Evolutionary conservation across 2,797 vertebrate genomes (phyloP), one percentile per base, ranked within the genome.

Genomic region (Luscinia megarhynchos): DNA sequence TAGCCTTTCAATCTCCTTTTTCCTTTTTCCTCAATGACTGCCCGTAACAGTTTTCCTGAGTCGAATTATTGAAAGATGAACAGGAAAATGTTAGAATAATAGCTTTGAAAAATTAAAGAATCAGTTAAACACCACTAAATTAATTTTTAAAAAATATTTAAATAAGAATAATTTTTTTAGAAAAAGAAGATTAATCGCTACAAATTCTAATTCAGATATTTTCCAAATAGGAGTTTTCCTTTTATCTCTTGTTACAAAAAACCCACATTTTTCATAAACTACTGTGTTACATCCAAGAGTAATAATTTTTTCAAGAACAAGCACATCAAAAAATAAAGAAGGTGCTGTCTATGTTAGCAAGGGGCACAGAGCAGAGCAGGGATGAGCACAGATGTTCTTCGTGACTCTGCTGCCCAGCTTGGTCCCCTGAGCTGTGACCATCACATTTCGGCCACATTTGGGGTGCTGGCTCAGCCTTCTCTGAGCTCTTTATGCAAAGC

Each of bases 391-490:
- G 15, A 18, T 3, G 16, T 30, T 26, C 18, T 27, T 41, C 9
- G 5, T 68, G 36, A 11, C 36, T 51, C 43, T 3, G 3, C 11
- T 38, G 30, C 10, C n/a, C 8, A 3, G 9, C 32, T 48, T 0
- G 0, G 32, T 36, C 10, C 38, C 3, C 0, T 29, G 46, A 43
- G 29, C 23, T 27, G 34, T 2, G 22, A 21, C 15, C 19, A 21
- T 5, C 10, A 9, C 0, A 4, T 48, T 62, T 16, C 0, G 1
- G 21, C 18, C 14, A 15, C 23, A 3, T 6, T 11, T 5, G 15
- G 20, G 10, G 15, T 2, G 1, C 18, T 15, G n/a, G 18, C 2
- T 61, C 45, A 41, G 26, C 1, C 0, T 59, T 43, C 20, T 38
- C 45, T 0, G 0, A 36, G 29, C 5, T 34, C 13, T 1, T 4